Base-by-base conservation (phyloP, 2,797 vertebrate genomes). In the Cetoscarus ocellatus region DNA sequence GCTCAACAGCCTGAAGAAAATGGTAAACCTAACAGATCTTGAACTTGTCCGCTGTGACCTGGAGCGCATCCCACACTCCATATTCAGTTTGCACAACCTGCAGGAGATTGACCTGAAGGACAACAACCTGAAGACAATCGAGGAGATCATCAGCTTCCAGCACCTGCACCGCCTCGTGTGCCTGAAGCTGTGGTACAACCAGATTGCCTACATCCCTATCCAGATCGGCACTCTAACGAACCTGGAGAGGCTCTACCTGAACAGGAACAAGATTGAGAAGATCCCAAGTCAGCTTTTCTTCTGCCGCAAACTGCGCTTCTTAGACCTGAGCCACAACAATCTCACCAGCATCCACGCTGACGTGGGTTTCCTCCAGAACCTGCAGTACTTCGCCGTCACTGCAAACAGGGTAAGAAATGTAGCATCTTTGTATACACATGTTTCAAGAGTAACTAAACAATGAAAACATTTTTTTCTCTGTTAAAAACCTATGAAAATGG, bases 91-190 rank as follows among this genome's bases (percentile, higher is more conserved):
- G 86, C 96, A 98, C 92, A 98, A 96, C 83, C 94, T 97, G 82
- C 96, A 99, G 92, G 97, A 99, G 92, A 99, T 99, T 0, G 98
- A 99, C 92, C 93, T 99, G 85, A 99, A 99, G 86, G 98, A 99
- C 93, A 99, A 99, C 93, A 99, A 99, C 62, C 93, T 99, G 70
- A 99, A 99, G 93, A 99, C 98, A 8, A 97, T 99, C 0, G 98
- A 99, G 89, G 98, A 99, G 94, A 99, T 99, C 88, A 98, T 99
- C 93, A 99, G 98, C 91, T 99, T 99, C 92, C 98, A 99, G 93
- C 98, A 99, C 82, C 91, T 99, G 43, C 97, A 99, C 85, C 96
- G 97, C 34, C 97, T 99, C 1, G 91, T 93, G 73, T 94, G 93
- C 70, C 96, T 99, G 80, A 99, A 97, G 91, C 84, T 99, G 82